Base-by-base conservation (phyloP, 2,888 invertebrate genomes). In the Timandra comae region DNA sequence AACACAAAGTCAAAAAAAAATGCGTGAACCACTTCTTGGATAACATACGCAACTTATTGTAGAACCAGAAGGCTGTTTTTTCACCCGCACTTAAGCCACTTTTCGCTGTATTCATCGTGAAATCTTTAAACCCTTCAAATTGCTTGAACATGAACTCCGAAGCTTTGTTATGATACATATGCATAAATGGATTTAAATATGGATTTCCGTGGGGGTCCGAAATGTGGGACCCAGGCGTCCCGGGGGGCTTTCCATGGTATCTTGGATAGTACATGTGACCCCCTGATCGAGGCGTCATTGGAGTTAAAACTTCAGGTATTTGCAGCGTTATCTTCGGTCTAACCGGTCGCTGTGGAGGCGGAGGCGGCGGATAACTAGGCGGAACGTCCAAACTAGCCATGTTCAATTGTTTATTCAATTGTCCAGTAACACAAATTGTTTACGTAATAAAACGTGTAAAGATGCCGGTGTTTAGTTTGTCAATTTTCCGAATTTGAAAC, bases 1-100 rank as follows among this genome's bases (percentile, higher is more conserved):
- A 88, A 51, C 96, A 90, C 51, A 93, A 65, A 53, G 93, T 89
- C 56, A 97, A 87, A 70, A 95, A 95, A 41, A 95, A 90, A 75
- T 96, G 96, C 22, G 96, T 96, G 65, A 96, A 95, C 95, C 96
- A 96, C 61, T 89, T 90, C 57, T 89, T 91, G 1, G 95, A 95
- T 82, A 91, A 90, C 33, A 89, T 80, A 59, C 92, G 90, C 43
- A 95, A 85, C 81, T 92, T 94, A 45, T 91, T 91, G 64, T 94
- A 94, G 41, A 93, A 76, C 89, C 93, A 93, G 52, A 91, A 92
- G 0, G 93, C 93, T 38, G 90, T 88, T 66, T 93, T 94, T 72
- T 95, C 95, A 38, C 95, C 95, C 21, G 91, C 90, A 72, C 94
- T 94, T 45, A 95, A 76, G 12, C 95, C 95, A 34, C 92, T 91